A percentile compares a stretch with the other conserved stretches of the same genome.
phyloP scores from a whole-genome alignment of 2,113 vertebrate species.

The Thomomys bottae region DNA sequence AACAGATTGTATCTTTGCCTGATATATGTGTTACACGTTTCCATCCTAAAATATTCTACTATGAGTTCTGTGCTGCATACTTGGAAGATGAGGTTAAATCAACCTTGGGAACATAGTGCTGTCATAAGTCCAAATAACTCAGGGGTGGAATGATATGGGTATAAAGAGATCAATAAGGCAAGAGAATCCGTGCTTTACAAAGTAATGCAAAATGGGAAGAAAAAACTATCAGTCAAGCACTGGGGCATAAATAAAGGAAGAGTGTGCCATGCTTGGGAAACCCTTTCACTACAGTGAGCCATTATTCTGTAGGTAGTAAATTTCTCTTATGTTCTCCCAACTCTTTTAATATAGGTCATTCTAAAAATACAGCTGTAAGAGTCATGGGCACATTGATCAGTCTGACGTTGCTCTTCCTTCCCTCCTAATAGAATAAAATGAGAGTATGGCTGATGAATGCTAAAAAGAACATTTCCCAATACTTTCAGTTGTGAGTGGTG shows the following conservation, averaged over 20 bases:
- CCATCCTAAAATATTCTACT: slow-evolving; percentile 72
- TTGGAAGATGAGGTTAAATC: slow-evolving; percentile 79
- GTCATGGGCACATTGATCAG: slow-evolving; percentile 43
- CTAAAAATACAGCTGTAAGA: slow-evolving; percentile 59
- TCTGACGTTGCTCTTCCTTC: background rate
- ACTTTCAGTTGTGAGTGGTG: background rate
- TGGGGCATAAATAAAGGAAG: slow-evolving; percentile 64
- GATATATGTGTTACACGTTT: slow-evolving; percentile 70
- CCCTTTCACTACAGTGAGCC: background rate
- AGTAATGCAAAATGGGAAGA: slow-evolving; percentile 61
- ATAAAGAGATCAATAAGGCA: slow-evolving; percentile 80
- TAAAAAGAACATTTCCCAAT: slow-evolving; percentile 4
- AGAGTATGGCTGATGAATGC: slow-evolving; percentile 28
- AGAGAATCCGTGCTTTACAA: slow-evolving; percentile 57
- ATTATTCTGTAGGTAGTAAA: slow-evolving; percentile 57
- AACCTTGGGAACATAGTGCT: slow-evolving; percentile 53
- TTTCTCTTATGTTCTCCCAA: slow-evolving; percentile 64
- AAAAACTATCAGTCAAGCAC: slow-evolving; percentile 62
- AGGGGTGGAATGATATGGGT: slow-evolving; percentile 72
- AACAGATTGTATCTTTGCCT: slow-evolving; percentile 69
- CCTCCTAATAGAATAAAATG: slow-evolving; percentile 56
- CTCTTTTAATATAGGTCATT: slow-evolving; percentile 62
- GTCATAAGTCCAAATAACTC: slow-evolving; percentile 72
- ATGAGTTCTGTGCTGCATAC: slow-evolving; percentile 64
- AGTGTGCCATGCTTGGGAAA: background rate